Conservation (phyloP, 1,140 invertebrate species). For the Atta texana region DNA sequence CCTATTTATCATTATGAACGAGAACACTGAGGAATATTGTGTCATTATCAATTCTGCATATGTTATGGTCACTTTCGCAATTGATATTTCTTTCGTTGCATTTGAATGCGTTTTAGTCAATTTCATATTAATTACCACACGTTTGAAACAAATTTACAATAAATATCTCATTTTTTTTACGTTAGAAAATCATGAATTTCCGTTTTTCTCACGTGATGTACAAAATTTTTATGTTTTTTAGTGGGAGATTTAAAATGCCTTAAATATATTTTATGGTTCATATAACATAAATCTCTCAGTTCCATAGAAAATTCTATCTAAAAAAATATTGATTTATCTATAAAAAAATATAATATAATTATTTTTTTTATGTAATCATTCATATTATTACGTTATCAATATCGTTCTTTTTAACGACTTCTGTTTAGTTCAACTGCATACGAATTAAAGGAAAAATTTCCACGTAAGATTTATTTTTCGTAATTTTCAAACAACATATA, state of each 20-base stretch:
- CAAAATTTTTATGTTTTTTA: background rate
- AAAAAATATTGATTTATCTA: background rate
- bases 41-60: slow-evolving; percentile 9
- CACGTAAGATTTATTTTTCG: background rate
- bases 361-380: background rate
- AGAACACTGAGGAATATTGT: slow-evolving; percentile 37
- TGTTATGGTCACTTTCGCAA: slow-evolving; percentile 16
- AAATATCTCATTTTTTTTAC: background rate
- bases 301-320: slow-evolving; percentile 2
- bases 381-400: background rate
- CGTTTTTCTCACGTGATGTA: background rate
- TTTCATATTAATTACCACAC: background rate
- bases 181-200: background rate
- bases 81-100: background rate
- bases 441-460: slow-evolving; percentile 1
- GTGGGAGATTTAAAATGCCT: background rate
- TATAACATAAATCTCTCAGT: background rate
- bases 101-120: background rate
- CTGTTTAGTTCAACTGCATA: background rate
- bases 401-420: background rate
- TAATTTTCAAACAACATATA: background rate
- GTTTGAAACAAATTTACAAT: background rate
- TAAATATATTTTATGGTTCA: background rate
- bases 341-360: background rate
- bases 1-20: background rate